phyloP scores from a whole-genome alignment of 2,888 invertebrate genomes.

The Drosophila emarginata region DNA sequence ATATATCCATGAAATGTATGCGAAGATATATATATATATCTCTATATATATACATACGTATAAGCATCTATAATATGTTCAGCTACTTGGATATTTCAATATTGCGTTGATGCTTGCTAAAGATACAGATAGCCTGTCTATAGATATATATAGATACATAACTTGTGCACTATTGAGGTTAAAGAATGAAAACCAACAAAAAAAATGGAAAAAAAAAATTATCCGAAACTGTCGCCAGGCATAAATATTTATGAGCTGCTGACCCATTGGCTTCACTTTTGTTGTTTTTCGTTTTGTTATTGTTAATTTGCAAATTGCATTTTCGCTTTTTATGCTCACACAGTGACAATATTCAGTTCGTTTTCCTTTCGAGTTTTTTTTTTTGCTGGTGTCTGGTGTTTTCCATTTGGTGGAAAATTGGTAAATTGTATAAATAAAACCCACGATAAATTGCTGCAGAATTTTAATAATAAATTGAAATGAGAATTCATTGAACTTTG shows the following conservation, averaged over 20 bases:
- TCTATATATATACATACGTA: conserved; percentile 14
- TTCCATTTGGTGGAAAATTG: conserved; percentile 34
- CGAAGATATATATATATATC: conserved; percentile 21
- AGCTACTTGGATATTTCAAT: conserved; percentile 23
- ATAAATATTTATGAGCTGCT: conserved; percentile 51
- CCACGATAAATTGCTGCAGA: conserved; percentile 9
- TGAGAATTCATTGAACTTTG: conserved; percentile 33
- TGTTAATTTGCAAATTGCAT: conserved; percentile 73
- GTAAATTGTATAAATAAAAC: conserved; percentile 49
- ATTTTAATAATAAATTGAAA: not conserved
- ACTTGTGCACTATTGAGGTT: conserved; percentile 5
- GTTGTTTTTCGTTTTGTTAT: conserved; percentile 45
- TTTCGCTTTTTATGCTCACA: conserved; percentile 49
- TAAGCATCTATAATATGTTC: too few relatives aligned
- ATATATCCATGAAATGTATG: conserved; percentile 57
- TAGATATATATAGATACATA: conserved; percentile 41
- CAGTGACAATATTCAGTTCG: conserved; percentile 7
- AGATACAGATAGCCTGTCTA: conserved; percentile 11
- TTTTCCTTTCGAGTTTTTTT: conserved; percentile 14
- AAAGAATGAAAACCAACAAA: not conserved
- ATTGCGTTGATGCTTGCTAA: conserved; percentile 11
- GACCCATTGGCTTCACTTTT: conserved; percentile 35
- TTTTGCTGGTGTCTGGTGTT: conserved; percentile 4
- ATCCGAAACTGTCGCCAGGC: conserved; percentile 16
- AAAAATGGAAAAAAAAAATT: not conserved